Conservation (phyloP, 2,888 invertebrate species). For the Lydus trimaculatus region DNA sequence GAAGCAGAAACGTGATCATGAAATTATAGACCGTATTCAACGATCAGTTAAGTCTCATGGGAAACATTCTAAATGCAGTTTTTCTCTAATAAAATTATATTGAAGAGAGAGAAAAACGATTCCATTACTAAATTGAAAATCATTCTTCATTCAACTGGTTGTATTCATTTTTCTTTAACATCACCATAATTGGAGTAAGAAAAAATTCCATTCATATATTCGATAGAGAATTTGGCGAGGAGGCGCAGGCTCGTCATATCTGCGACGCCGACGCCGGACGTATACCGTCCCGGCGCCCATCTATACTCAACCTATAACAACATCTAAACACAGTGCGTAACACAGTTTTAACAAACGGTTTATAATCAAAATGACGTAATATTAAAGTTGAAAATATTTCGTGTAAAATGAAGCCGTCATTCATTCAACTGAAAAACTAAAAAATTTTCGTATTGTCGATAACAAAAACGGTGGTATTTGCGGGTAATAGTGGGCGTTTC, state of each 20-base stretch:
- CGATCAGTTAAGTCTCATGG: background rate
- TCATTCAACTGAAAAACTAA: background rate
- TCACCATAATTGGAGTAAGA: background rate
- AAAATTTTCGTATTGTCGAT: background rate
- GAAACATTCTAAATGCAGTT: background rate
- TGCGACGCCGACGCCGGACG: conserved; percentile 2
- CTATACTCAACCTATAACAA: background rate
- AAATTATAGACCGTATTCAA: conserved; percentile 12
- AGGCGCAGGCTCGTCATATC: background rate
- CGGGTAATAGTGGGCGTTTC: background rate
- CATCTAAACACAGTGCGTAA: background rate
- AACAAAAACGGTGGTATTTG: background rate
- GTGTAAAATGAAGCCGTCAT: background rate
- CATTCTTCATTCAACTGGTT: background rate
- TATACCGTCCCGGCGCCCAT: background rate
- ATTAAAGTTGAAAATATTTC: background rate
- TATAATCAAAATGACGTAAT: background rate
- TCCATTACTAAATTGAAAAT: background rate
- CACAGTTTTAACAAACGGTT: background rate
- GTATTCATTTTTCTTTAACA: background rate
- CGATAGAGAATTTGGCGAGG: background rate
- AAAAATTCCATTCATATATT: conserved; percentile 5
- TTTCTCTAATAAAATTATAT: background rate
- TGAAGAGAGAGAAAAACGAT: background rate
- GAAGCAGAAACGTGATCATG: conserved; percentile 11